A percentile compares a stretch with the other conserved stretches of the same genome.
These are phyloP conservation scores for Trypoxylus dichotomus DNA, from an alignment of 1,140 invertebrate species.

Conservation along the genomic window DNA sequence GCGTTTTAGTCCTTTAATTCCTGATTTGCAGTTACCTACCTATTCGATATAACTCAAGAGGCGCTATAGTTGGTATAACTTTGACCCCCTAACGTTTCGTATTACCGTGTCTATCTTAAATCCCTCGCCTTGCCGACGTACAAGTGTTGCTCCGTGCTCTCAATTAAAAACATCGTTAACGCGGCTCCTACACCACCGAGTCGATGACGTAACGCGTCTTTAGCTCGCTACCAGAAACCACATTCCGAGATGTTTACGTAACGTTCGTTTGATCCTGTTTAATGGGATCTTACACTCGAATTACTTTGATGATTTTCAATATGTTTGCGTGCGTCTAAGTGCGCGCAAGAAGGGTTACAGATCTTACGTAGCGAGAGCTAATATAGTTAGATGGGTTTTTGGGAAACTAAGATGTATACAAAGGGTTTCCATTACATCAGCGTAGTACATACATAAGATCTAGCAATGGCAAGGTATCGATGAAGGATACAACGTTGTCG, in stretches of 20 bases:
- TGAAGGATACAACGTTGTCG: no score
- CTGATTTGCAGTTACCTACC: no score
- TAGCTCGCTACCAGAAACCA: not conserved
- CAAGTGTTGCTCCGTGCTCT: not conserved
- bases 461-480: no score
- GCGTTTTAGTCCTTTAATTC: no score
- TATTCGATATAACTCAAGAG: no score
- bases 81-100: not conserved
- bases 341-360: no score
- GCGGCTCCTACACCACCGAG: not conserved
- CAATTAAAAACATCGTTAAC: not conserved
- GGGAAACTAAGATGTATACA: no score
- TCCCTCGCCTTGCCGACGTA: not conserved
- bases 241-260: not conserved
- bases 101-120: not conserved
- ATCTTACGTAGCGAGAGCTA: no score
- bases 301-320: not conserved
- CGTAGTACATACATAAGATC: no score
- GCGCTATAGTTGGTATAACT: not conserved
- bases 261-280: not conserved
- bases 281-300: not conserved
- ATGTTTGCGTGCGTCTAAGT: not conserved
- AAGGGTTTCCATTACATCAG: no score
- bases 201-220: not conserved
- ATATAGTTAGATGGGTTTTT: no score